These are phyloP conservation scores for Ianthella basta DNA, from an alignment of 37 sponge, comb jelly and placozoan species.

Conservation along the genomic window DNA sequence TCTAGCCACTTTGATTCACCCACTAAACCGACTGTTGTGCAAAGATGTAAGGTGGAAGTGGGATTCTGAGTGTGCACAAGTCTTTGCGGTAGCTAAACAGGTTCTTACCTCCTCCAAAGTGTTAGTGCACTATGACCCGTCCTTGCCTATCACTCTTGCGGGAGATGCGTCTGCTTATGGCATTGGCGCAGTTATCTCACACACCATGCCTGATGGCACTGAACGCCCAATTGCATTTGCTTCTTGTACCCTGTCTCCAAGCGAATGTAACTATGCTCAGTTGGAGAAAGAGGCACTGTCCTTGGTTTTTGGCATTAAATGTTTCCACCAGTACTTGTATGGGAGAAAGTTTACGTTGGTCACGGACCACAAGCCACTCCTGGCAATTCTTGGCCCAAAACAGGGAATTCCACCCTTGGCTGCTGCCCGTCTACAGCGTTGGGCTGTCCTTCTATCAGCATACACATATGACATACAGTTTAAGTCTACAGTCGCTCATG, in stretches of 20 bases:
- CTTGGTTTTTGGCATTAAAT: background rate
- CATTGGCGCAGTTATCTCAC: constrained; percentile 36
- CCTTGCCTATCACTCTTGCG: background rate
- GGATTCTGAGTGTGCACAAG: background rate
- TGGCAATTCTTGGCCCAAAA: background rate
- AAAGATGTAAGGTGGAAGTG: constrained; percentile 4
- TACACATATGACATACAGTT: constrained; percentile 11
- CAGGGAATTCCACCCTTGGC: background rate
- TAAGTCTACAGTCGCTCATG: constrained; percentile 10
- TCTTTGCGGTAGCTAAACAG: constrained; percentile 11
- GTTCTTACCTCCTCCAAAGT: background rate
- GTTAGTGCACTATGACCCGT: constrained; percentile 12
- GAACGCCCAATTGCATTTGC: constrained; percentile 38
- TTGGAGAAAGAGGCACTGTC: constrained; percentile 42
- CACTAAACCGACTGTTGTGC: constrained; percentile 6
- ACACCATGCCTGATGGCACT: background rate
- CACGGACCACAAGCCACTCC: constrained; percentile 12
- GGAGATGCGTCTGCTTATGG: constrained; percentile 30
- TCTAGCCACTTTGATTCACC: constrained; percentile 20
- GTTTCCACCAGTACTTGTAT: constrained; percentile 5
- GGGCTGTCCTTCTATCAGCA: constrained; percentile 26
- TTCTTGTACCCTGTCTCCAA: constrained; percentile 11
- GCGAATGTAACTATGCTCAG: constrained; percentile 23
- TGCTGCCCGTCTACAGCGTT: constrained; percentile 9
- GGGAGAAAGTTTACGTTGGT: background rate